Evolutionary conservation across 2,113 vertebrate species (phyloP), one percentile per base, ranked within the genome.

Genomic region (Addax nasomaculatus): DNA sequence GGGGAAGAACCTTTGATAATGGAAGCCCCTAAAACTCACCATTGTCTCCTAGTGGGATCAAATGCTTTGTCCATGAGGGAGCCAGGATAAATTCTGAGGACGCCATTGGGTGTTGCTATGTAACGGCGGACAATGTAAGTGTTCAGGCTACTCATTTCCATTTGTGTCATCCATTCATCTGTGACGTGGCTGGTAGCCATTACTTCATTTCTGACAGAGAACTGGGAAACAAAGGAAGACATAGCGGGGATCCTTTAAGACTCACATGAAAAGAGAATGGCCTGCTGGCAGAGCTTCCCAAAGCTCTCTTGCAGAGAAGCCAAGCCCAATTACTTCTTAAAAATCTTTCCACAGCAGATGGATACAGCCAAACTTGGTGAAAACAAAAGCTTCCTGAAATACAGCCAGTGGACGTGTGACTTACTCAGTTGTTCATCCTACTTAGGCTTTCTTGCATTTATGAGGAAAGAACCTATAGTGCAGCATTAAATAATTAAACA

Each of bases 41-140:
- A 99, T 99, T 99, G 99, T 99, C 99, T 99, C 98, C 99, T 99
- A 98, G 99, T 99, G 98, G 99, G 99, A 99, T 99, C 99, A 99
- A 99, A 99, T 96, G 99, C 99, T 99, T 99, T 99, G 99, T 99
- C 99, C 99, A 99, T 99, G 99, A 99, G 99, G 87, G 99, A 99
- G 98, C 99, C 99, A 81, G 99, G 99, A 99, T 99, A 99, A 99
- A 99, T 99, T 99, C 99, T 99, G 97, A 99, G 99, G 99, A 99
- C 99, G 98, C 99, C 99, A 98, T 99, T 99, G 99, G 99, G 99
- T 83, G 99, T 99, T 99, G 99, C 99, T 99, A 99, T 99, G 99
- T 99, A 99, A 99, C 99, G 99, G 62, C 99, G 99, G 98, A 99
- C 99, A 99, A 99, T 99, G 98, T 99, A 99, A 96, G 99, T 99